Evolutionary conservation across 2,888 invertebrate genomes (phyloP), one percentile per base, ranked within the genome.

Genomic region (Hirtodrosophila trivittata): DNA sequence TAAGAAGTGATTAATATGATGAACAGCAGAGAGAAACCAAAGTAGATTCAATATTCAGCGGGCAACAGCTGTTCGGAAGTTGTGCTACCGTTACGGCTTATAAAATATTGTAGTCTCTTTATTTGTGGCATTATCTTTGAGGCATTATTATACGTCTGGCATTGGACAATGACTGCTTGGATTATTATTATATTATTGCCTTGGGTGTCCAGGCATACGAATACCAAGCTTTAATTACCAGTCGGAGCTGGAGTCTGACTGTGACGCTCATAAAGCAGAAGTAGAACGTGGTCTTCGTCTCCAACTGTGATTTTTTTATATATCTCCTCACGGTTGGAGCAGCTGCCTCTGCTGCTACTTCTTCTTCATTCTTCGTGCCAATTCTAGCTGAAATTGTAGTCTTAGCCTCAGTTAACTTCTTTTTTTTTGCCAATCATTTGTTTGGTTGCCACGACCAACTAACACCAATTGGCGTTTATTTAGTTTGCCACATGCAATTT

Each of bases 401-500:
- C n/a, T n/a, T n/a, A n/a, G n/a, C n/a, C n/a, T n/a, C 55, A 72
- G 16, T 49, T 33, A n/a, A 35, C 16, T 37, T 32, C 10, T 33
- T 59, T 65, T 41, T 58, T 57, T 63, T 63, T 59, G 64, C 67
- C 70, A 71, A 64, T 72, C 65, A 68, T 64, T 71, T 71, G 51
- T 50, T 52, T 69, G 39, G 51, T 32, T 49, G 52, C 57, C 60
- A 57, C 67, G 77, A 64, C 76, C 77, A 78, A 78, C 82, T 78
- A 82, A 78, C 77, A 78, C 82, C 77, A 78, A 82, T 82, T 78
- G 77, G 65, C 69, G 72, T 58, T 76, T 71, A 82, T 78, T 82
- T 82, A 78, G 82, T 76, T 78, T 56, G 77, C 75, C 58, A 67
- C 81, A 82, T 78, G 83, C 78, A 78, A 78, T 78, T 78, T 83